Evolutionary conservation across 1,140 invertebrate genomes (phyloP).

Genomic region (Drosophila eugracilis): DNA sequence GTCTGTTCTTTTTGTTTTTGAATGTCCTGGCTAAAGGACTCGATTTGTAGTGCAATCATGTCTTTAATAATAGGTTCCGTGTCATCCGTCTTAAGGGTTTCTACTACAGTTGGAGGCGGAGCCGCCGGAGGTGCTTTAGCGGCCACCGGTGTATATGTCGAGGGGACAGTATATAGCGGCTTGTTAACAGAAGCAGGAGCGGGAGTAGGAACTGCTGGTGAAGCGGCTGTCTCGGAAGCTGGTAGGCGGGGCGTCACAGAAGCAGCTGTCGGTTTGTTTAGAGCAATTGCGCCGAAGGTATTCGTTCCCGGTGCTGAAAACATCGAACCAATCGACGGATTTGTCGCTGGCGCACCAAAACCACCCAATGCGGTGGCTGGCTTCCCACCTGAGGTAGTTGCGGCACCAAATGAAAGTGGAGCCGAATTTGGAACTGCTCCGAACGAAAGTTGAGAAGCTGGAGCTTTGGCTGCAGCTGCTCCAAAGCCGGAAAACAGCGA

Average conservation of each 20-base stretch:
- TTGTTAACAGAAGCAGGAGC: constrained; percentile 30
- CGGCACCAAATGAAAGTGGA: constrained; percentile 38
- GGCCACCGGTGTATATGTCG: constrained; percentile 60
- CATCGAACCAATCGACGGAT: background rate
- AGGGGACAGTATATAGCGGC: constrained; percentile 72
- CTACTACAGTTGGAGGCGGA: background rate
- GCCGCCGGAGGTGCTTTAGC: constrained; percentile 3
- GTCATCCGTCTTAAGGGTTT: constrained; percentile 48
- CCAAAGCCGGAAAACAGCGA: constrained; percentile 64
- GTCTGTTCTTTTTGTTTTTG: constrained; percentile 86
- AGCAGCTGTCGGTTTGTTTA: constrained; percentile 4
- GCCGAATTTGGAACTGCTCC: constrained; percentile 3
- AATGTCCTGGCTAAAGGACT: constrained; percentile 88
- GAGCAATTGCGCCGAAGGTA: constrained; percentile 6
- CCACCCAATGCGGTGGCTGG: constrained; percentile 36
- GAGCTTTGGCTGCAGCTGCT: constrained; percentile 24
- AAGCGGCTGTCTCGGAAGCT: background rate
- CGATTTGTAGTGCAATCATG: constrained; percentile 86
- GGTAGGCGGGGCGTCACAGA: background rate
- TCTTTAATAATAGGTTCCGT: constrained; percentile 66
- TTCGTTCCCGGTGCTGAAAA: constrained; percentile 13
- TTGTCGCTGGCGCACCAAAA: constrained; percentile 13
- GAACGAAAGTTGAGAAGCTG: constrained; percentile 10
- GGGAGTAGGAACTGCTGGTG: background rate
- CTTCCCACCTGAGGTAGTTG: constrained; percentile 13